Conservation (phyloP, 2,113 vertebrate species). For the Clupea harengus region DNA sequence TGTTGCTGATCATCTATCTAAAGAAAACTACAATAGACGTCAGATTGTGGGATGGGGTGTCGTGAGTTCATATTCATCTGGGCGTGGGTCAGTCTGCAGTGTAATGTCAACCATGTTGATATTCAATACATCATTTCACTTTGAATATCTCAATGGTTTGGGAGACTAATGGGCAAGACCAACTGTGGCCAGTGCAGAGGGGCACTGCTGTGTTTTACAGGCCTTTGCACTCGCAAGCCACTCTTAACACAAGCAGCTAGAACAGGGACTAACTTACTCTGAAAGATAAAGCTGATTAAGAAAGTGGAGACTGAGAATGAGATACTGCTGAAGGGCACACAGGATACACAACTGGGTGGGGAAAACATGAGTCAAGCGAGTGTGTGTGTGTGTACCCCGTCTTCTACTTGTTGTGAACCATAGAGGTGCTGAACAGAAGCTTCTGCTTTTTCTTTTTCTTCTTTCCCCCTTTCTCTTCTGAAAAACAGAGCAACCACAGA, state of each 20-base stretch:
- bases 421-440: slow-evolving; percentile 96
- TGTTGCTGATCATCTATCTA: too few species aligned
- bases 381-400: slow-evolving; percentile 38
- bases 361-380: too few species aligned
- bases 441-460: slow-evolving; percentile 97
- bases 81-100: background rate
- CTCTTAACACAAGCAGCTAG: background rate
- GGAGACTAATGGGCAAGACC: background rate
- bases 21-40: too few species aligned
- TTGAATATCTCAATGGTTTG: too few species aligned
- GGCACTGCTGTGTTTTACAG: background rate
- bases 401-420: slow-evolving; percentile 95
- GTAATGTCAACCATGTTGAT: background rate
- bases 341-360: background rate
- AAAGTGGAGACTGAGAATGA: background rate
- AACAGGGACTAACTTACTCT: background rate
- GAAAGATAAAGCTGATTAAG: background rate
- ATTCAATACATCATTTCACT: too few species aligned
- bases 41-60: background rate
- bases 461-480: slow-evolving; percentile 92
- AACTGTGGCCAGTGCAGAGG: too few species aligned
- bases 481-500: slow-evolving; percentile 51
- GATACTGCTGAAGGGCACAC: background rate
- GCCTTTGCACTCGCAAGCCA: background rate
- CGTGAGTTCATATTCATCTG: background rate